Percentiles rank a stretch among this genome's conserved stretches.
Conservation (phyloP, 1,140 invertebrate species). For the Drosophila littoralis region DNA sequence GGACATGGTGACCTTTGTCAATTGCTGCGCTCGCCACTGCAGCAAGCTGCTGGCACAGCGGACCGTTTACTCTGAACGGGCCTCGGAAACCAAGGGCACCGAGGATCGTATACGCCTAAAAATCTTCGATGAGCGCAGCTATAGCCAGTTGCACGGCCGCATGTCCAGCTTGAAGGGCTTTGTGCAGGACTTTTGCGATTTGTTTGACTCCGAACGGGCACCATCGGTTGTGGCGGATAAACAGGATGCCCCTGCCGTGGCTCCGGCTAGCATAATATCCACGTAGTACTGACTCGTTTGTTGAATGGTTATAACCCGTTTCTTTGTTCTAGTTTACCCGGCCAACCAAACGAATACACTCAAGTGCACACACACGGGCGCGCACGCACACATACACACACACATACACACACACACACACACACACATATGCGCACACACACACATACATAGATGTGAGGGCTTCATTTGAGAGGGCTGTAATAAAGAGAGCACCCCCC, state of each 20-base stretch:
- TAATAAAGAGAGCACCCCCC: conserved; percentile 69
- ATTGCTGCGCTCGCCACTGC: conserved; percentile 21
- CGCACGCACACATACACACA: background rate
- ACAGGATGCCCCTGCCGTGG: background rate
- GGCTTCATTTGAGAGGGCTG: conserved; percentile 26
- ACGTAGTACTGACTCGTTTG: background rate
- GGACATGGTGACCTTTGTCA: conserved; percentile 39
- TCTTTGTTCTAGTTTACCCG: conserved; percentile 28
- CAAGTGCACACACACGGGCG: background rate
- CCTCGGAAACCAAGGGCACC: conserved; percentile 15
- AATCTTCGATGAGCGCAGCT: conserved; percentile 46
- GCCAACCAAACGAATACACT: conserved; percentile 1
- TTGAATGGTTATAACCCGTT: conserved; percentile 19
- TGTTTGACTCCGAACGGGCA: conserved; percentile 26
- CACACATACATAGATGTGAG: conserved; percentile 12
- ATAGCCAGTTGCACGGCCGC: conserved; percentile 22
- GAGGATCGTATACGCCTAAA: conserved; percentile 38
- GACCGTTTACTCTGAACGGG: conserved; percentile 20
- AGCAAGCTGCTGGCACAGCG: conserved; percentile 28
- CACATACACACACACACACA: conserved; percentile 1
- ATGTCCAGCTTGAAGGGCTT: conserved; percentile 18
- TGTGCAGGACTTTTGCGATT: conserved; percentile 29
- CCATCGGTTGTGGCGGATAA: background rate
- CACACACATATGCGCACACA: conserved; percentile 7
- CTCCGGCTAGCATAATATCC: background rate